Evolutionary conservation across 2,888 invertebrate genomes (phyloP), one percentile per base, ranked within the genome.

Genomic region (Listrodromus nycthemerus): DNA sequence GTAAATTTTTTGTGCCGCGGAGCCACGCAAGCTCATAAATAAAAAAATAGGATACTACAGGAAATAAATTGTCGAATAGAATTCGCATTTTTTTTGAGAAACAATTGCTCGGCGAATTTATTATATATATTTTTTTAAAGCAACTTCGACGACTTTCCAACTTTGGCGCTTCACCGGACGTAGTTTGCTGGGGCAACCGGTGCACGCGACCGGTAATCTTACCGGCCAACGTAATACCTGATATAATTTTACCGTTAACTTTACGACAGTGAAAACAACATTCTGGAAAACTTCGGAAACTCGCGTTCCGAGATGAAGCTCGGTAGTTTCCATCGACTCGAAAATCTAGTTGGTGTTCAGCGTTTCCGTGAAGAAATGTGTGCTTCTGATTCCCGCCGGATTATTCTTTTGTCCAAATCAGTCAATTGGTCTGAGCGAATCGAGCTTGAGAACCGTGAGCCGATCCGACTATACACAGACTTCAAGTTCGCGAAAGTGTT

Each of bases 381-480:
- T 63, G 33, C 48, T 16, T 63, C 30, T 63, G 48, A 33, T 21
- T 63, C 6, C 16, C 61, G 16, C 16, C 74, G 33, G 30, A 63
- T 65, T 78, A 63, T 71, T 52, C 48, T 48, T 45, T 55, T 21
- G 24, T 24, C 13, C 16, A 45, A 24, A 16, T 24, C 45, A 19
- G 45, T 21, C 37, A 55, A 8, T n/a, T 21, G 66, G 10, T 10
- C 21, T 13, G 45, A 21, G 41, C 66, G 37, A 55, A 76, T 58
- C 66, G 45, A 55, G 55, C 55, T 41, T 41, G 24, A 66, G 13
- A 58, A 67, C 24, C 76, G 45, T 76, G 55, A 66, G 58, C 41
- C 67, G 67, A 76, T 45, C 67, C 67, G 8, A 37, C 37, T 45
- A 61, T 41, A 33, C 48, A 61, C 58, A 41, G 48, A 67, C 77